Evolutionary conservation across 2,113 vertebrate genomes (phyloP), one percentile per base, ranked within the genome.

Genomic region (Nannospalax galili): DNA sequence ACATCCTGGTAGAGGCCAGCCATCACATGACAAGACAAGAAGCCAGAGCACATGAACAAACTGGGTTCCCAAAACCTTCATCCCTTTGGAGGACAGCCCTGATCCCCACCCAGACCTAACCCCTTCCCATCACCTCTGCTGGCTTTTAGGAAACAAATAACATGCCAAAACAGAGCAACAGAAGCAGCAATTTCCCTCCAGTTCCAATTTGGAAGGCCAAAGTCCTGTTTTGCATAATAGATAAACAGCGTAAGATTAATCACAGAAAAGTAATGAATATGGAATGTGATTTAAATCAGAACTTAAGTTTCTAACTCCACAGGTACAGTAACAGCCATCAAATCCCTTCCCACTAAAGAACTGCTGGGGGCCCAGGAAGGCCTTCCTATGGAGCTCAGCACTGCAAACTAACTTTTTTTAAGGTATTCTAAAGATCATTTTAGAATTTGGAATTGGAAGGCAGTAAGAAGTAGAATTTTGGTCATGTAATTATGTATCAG

Each of bases 171-270:
- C 45, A 58, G 0, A 42, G 15, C 77, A 42, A 74, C 1, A 73
- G 35, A n/a, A 14, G 28, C 19, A 92, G 58, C 56, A 75, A 37
- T 80, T 75, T 95, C 95, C 94, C 45, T 77, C 78, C 40, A 70
- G 85, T 78, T 93, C 52, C 85, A 80, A 93, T 65, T 77, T 85
- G 84, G 52, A 91, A 93, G 70, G 30, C 52, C 86, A 91, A 93
- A n/a, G 22, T 77, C 37, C 62, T 69, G 45, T 85, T 90, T 56
- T 62, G 9, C 5, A 79, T 73, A 84, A 82, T 67, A 24, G 11
- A 69, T 52, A 90, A 75, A 72, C 17, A 91, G 17, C 48, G 7
- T 64, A 95, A 94, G 92, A 75, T 42, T 28, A 74, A 73, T 60
- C 82, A 65, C 45, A 89, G 69, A 80, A 95, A 89, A 93, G 42